Evolutionary conservation across 1,140 invertebrate genomes (phyloP), one percentile per base, ranked within the genome.

Genomic region (Brachionus calyciflorus): DNA sequence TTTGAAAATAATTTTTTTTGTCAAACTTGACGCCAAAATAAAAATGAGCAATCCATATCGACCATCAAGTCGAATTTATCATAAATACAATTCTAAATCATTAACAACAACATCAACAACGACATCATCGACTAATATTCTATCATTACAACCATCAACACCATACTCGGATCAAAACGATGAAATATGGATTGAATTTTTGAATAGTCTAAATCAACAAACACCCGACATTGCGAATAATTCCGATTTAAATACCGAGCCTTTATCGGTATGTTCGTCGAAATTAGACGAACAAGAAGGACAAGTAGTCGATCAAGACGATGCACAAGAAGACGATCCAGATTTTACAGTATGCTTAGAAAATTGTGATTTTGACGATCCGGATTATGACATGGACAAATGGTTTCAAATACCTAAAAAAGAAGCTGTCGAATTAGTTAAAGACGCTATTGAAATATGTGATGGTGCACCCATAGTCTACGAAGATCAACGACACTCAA

Each of bases 361-460:
- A 19, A 73, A 49, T 19, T 55, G 14, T 17, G 69, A 73, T 14
- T 24, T 73, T 1, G 69, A 73, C 26, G 69, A 73, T 26, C 40
- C 60, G 7, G 40, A 65, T 41, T 73, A 30, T 41, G 17, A 37
- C 9, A 37, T 49, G 9, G 69, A 73, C 24, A 46, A 48, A 2
- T 73, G 69, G 24, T 37, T 73, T 37, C 69, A 73, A 21, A 37
- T 73, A 21, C 69, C 69, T 7, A 73, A 73, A 73, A 73, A 53
- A 55, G 69, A 73, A 17, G 69, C 69, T 19, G 69, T 73, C 14
- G 69, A 49, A 21, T 73, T 73, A 33, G 69, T 73, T 7, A 73
- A 73, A n/a, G 69, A 73, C 26, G 69, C 69, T 1, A 73, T 73
- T 73, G 69, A 73, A 26, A 51, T 73, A 12, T 73, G 69, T 55